Evolutionary conservation across 2,113 vertebrate genomes (phyloP).

Genomic region (Alouatta palliata): DNA sequence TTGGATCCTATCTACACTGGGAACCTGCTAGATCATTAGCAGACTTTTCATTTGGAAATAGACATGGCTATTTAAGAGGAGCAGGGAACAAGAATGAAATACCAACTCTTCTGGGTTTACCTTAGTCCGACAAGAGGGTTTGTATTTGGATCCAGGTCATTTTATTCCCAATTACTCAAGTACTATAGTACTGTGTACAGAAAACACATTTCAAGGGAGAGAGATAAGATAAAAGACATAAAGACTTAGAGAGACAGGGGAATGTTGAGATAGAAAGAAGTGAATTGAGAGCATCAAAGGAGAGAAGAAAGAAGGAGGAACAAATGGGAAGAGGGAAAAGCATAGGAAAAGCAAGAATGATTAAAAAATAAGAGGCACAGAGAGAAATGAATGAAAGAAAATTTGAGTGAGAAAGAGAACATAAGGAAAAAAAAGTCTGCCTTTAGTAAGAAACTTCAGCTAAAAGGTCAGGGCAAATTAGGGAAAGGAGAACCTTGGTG

Average conservation of each 20-base stretch:
- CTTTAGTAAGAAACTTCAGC: background rate
- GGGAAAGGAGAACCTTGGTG: background rate
- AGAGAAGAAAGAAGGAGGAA: background rate
- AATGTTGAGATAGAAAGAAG: background rate
- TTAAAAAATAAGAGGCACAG: background rate
- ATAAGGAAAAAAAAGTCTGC: background rate
- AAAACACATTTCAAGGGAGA: background rate
- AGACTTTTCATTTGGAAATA: slow-evolving; percentile 48
- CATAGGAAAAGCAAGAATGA: background rate
- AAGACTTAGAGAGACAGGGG: background rate
- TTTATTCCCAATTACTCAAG: background rate
- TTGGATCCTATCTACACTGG: slow-evolving; percentile 16
- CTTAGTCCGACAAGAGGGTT: background rate
- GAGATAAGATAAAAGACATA: background rate
- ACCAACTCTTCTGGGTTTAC: background rate
- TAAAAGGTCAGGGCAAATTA: background rate
- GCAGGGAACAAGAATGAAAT: background rate
- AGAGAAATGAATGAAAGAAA: background rate
- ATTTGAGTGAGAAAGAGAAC: background rate
- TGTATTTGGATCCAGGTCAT: background rate
- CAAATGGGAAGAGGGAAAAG: background rate
- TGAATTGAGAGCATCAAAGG: background rate
- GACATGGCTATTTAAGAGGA: background rate
- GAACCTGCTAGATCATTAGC: slow-evolving; percentile 44
- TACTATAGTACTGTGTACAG: background rate